Base-by-base conservation (phyloP, 2,888 invertebrate genomes). In the Leptopilina syphax region DNA sequence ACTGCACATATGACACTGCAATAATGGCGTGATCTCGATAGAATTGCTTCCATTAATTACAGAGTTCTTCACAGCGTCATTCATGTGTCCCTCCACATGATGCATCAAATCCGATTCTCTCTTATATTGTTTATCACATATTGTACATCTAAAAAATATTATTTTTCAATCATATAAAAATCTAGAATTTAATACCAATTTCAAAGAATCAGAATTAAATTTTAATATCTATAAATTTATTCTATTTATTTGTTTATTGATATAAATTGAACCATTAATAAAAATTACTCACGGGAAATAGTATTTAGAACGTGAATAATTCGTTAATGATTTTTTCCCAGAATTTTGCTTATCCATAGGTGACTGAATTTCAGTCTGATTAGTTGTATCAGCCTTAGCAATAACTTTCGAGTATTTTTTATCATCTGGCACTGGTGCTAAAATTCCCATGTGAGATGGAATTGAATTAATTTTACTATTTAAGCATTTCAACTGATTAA, bases 121-220 rank as follows among this genome's bases (percentile, higher is more conserved):
- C 93, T 85, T 92, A 92, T 85, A 93, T 12, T 87, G 86, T 84
- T 92, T 92, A 41, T 88, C 86, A 85, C 93, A 73, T 60, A 73
- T 73, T n/a, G 87, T 82, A 84, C 93, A 93, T 34, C 88, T 87
- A 79, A 57, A 0, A 41, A 54, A 34, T 13, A 50, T 13, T 54
- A 9, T 18, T 18, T 18, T 18, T 18, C 18, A 18, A 18, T 18
- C 18, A 18, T 63, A 79, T n/a, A 57, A 57, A 54, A 47, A 77
- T 34, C 34, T 1, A 54, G 76, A 18, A 24, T 66, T 57, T 34
- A 60, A 77, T 1, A 9, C 7, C 9, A 47, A 47, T 47, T 47
- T 47, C 18, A 18, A 18, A 18, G 18, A 18, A 18, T 18, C 18
- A 18, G 6, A 27, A 73, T 12, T 34, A 57, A n/a, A 54, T 13